A percentile compares a stretch with the other conserved stretches of the same genome.
phyloP scores from a whole-genome alignment of 2,797 vertebrate genomes.

The Hirundo rustica region DNA sequence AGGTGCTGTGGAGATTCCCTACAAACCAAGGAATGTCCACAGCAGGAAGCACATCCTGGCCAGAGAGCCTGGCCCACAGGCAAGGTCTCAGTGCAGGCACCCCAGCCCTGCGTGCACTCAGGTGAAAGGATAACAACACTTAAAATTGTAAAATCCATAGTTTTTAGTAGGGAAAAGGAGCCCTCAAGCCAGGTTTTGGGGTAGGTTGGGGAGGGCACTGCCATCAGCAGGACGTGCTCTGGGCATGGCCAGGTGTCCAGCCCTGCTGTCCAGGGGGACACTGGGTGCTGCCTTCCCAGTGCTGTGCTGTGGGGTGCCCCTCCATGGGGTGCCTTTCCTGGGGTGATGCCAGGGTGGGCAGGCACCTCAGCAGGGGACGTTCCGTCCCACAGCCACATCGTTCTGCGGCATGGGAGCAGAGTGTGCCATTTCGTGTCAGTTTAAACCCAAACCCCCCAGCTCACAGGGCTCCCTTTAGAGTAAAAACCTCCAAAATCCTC shows the following conservation, averaged over 20 bases:
- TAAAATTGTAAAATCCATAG: background rate
- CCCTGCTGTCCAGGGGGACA: background rate
- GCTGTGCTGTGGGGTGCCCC: background rate
- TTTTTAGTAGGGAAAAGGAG: background rate
- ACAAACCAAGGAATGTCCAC: background rate
- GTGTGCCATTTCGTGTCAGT: background rate
- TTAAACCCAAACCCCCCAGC: background rate
- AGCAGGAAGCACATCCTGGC: background rate
- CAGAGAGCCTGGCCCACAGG: accelerated
- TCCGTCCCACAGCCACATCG: accelerated
- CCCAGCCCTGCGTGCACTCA: accelerated
- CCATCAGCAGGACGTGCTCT: background rate
- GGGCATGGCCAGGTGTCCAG: background rate
- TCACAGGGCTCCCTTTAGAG: background rate
- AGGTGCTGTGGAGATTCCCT: background rate
- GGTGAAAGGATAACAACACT: background rate
- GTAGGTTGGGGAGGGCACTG: background rate
- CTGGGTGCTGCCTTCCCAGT: background rate
- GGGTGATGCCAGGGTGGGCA: accelerated
- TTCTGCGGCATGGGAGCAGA: background rate
- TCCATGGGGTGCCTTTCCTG: background rate
- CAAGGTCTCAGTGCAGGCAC: background rate
- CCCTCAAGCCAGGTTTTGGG: background rate
- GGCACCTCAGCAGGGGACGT: background rate
- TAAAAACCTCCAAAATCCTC: background rate